phyloP scores from a whole-genome alignment of 2,888 invertebrate species.

The Horisme vitalbata region DNA sequence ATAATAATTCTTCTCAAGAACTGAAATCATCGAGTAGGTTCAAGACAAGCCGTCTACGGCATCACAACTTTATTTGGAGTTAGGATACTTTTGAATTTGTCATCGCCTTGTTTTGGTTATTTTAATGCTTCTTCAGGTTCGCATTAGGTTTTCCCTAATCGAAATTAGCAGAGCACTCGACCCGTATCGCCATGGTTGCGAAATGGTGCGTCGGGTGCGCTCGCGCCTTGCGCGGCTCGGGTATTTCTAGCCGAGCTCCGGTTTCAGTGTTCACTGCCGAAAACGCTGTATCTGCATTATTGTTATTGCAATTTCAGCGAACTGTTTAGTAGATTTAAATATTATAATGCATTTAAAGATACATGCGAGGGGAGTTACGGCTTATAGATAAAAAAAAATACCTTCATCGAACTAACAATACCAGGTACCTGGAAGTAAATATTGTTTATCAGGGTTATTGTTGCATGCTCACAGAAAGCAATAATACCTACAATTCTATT shows the following conservation, averaged over 20 bases:
- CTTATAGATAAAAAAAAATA: too few species aligned
- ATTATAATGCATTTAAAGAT: too few species aligned
- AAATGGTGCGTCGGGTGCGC: constrained; percentile 48
- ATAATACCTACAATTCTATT: too few species aligned
- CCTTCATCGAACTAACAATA: too few species aligned
- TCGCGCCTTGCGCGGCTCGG: constrained; percentile 44
- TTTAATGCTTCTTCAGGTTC: constrained; percentile 13
- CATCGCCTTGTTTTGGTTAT: constrained; percentile 13
- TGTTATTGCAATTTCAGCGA: too few species aligned
- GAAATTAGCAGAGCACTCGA: constrained; percentile 8
- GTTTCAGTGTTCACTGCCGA: constrained; percentile 48
- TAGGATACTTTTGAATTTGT: constrained; percentile 4
- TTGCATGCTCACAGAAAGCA: too few species aligned
- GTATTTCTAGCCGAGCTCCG: constrained; percentile 50
- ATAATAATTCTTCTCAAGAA: too few species aligned
- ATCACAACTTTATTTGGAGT: constrained; percentile 12
- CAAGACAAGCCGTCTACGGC: constrained; percentile 8
- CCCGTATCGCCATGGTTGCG: constrained; percentile 45
- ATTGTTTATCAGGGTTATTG: too few species aligned
- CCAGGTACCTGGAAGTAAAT: too few species aligned
- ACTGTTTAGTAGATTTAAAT: too few species aligned
- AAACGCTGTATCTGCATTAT: neutral
- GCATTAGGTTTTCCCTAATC: constrained; percentile 13
- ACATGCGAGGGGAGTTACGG: too few species aligned
- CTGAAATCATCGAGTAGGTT: neutral